Evolutionary conservation across 2,797 vertebrate genomes (phyloP).

Genomic region (Clarias platycephalus): DNA sequence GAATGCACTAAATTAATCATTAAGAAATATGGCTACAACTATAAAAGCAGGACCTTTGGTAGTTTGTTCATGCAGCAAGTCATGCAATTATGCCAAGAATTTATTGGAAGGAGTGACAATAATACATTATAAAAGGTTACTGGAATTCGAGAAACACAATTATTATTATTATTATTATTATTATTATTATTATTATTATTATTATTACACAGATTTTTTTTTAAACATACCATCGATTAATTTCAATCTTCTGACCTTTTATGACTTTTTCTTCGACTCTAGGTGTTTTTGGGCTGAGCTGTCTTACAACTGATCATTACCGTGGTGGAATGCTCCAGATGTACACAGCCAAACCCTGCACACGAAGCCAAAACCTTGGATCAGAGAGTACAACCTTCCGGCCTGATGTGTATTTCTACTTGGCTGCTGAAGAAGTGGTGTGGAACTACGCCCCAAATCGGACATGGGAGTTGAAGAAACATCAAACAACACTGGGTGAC

Average conservation of each 20-base stretch:
- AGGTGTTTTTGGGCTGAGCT: conserved; percentile 51
- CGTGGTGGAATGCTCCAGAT: conserved; percentile 44
- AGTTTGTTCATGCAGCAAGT: too few relatives aligned
- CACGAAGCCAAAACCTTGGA: not conserved
- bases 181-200: too few relatives aligned
- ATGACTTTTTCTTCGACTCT: not conserved
- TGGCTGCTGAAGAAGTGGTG: conserved; percentile 50
- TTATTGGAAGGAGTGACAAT: too few relatives aligned
- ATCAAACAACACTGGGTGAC: not conserved
- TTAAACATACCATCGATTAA: too few relatives aligned
- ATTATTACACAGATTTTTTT: too few relatives aligned
- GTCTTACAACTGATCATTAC: conserved; percentile 48
- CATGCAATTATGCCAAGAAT: too few relatives aligned
- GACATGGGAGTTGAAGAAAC: conserved; percentile 48
- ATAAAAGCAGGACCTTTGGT: too few relatives aligned
- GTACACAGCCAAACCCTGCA: conserved; percentile 46
- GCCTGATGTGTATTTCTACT: conserved; percentile 31
- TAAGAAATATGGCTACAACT: too few relatives aligned
- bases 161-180: too few relatives aligned
- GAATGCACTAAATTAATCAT: too few relatives aligned
- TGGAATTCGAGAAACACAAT: too few relatives aligned
- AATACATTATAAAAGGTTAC: too few relatives aligned
- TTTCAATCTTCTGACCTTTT: not conserved
- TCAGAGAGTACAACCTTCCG: not conserved
- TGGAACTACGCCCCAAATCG: conserved; percentile 55